phyloP scores from a whole-genome alignment of 64 coral and sea anemone species.

The Montipora sp. region DNA sequence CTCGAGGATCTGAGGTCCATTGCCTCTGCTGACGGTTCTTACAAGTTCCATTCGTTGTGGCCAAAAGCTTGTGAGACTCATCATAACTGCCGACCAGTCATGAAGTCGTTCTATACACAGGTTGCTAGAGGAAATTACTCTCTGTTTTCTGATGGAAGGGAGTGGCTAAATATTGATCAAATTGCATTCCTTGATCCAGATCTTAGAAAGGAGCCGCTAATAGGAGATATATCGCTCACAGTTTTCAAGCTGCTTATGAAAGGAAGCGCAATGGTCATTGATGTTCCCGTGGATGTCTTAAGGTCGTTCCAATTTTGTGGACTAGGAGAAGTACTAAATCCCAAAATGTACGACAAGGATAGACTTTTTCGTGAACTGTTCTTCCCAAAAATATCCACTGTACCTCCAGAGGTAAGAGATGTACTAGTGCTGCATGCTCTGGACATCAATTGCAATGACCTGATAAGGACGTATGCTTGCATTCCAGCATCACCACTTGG shows the following conservation, averaged over 20 bases:
- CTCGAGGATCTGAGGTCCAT: slow-evolving; percentile 39
- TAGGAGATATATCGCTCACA: neutral
- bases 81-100: neutral
- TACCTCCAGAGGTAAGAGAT: slow-evolving; percentile 20
- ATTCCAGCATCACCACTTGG: slow-evolving; percentile 68
- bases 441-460: slow-evolving; percentile 14
- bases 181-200: slow-evolving; percentile 9
- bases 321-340: neutral
- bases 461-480: slow-evolving; percentile 51
- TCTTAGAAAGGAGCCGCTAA: neutral
- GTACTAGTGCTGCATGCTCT: slow-evolving; percentile 57
- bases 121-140: neutral
- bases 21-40: neutral
- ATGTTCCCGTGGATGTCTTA: slow-evolving; percentile 63
- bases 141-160: neutral
- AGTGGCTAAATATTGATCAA: neutral
- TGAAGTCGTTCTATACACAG: neutral
- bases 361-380: slow-evolving; percentile 63
- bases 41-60: neutral
- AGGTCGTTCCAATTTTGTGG: slow-evolving; percentile 19
- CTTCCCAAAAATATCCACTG: slow-evolving; percentile 38
- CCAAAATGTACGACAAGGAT: slow-evolving; percentile 8
- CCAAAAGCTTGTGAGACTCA: neutral
- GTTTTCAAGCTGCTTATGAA: neutral
- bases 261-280: slow-evolving; percentile 4